Percentiles rank a stretch among this genome's conserved stretches.
These are phyloP conservation scores for Liolophura sinensis DNA, from an alignment of 1,140 invertebrate species.

Conservation along the genomic window DNA sequence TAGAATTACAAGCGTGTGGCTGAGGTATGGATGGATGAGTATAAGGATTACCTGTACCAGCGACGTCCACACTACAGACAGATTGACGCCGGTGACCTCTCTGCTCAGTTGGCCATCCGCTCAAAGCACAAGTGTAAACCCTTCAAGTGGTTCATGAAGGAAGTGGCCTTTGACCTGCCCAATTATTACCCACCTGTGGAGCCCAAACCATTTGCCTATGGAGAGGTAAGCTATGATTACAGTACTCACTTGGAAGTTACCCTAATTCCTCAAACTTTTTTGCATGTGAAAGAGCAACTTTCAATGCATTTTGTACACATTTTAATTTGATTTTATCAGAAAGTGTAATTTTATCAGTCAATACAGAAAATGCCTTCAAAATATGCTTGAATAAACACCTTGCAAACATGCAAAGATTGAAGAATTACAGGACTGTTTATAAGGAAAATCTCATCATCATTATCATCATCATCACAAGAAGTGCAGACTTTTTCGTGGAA, in stretches of 20 bases:
- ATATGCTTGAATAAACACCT: no score
- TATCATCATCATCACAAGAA: not conserved
- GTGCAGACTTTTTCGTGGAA: not conserved
- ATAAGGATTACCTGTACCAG: slow-evolving; percentile 85
- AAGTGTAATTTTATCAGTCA: no score
- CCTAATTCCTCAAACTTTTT: no score
- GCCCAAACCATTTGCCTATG: slow-evolving; percentile 83
- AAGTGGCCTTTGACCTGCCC: slow-evolving; percentile 88
- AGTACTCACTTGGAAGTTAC: no score
- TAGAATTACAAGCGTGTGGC: slow-evolving; percentile 68
- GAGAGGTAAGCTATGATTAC: slow-evolving; percentile 67
- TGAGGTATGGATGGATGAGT: slow-evolving; percentile 80
- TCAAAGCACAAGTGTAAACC: slow-evolving; percentile 82
- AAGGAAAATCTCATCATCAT: not conserved
- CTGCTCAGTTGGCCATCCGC: slow-evolving; percentile 76
- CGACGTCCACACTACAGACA: slow-evolving; percentile 75
- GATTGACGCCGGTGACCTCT: slow-evolving; percentile 74
- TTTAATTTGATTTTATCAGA: no score
- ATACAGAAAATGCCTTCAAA: no score
- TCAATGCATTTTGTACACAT: no score
- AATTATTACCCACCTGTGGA: slow-evolving; percentile 91
- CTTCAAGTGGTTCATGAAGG: slow-evolving; percentile 96
- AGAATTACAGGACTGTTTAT: no score
- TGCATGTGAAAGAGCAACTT: no score
- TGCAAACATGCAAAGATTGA: no score